Evolutionary conservation across 2,113 vertebrate genomes (phyloP).

Genomic region (Athene cunicularia): DNA sequence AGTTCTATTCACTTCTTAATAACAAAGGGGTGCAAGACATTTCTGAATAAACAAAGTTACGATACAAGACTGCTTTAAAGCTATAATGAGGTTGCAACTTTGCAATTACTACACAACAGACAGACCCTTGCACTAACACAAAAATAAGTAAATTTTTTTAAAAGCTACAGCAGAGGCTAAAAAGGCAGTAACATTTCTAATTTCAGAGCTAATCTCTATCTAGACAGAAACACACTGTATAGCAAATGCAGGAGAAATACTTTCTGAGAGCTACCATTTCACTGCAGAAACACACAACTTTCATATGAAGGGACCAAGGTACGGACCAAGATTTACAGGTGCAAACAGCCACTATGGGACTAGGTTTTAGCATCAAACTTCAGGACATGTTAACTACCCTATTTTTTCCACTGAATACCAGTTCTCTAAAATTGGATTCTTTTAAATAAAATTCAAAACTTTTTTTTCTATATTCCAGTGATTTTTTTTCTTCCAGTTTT

Average conservation of each 20-base stretch:
- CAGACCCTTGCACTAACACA: neutral
- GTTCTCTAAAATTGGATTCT: neutral
- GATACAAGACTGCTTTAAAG: neutral
- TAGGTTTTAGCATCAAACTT: neutral
- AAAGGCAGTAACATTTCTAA: neutral
- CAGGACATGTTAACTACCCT: neutral
- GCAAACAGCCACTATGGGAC: neutral
- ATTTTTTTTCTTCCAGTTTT: neutral
- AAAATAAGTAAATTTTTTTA: neutral
- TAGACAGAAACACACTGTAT: neutral
- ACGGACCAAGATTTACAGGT: neutral
- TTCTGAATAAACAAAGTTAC: neutral
- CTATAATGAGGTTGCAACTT: neutral
- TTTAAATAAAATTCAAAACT: neutral
- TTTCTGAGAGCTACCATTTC: neutral
- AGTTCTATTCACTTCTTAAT: neutral
- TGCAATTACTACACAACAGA: neutral
- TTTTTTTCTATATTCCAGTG: neutral
- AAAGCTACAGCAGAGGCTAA: neutral
- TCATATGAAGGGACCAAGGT: neutral
- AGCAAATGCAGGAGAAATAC: neutral
- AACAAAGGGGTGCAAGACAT: neutral
- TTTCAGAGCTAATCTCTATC: neutral
- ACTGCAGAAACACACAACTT: accelerated
- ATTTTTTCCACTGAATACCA: neutral